Conservation (phyloP, 2,888 invertebrate species). For the Corbicula japonica region DNA sequence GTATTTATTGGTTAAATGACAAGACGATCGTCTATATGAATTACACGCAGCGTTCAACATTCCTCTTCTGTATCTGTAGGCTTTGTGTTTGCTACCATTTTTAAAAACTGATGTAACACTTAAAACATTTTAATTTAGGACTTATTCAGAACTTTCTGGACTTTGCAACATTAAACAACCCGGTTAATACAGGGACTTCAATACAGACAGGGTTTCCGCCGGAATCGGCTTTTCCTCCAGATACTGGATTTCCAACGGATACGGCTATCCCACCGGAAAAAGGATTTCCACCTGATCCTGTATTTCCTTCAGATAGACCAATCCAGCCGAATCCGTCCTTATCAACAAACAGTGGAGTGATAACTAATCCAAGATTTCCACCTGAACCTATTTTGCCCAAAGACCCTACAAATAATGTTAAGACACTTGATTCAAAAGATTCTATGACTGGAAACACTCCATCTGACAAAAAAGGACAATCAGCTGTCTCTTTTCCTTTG, state of each 20-base stretch:
- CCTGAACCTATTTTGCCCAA: not conserved
- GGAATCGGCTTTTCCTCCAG: constrained; percentile 10
- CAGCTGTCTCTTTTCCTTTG: not conserved
- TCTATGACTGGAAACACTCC: not conserved
- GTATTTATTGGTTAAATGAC: too few species aligned
- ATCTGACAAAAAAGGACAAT: not conserved
- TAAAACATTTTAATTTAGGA: not conserved
- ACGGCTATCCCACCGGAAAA: not conserved
- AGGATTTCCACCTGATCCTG: not conserved
- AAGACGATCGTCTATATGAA: too few species aligned
- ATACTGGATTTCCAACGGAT: not conserved
- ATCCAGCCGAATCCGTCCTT: not conserved
- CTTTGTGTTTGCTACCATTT: too few species aligned
- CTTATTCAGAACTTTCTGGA: not conserved
- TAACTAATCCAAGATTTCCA: not conserved
- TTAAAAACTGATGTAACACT: too few species aligned
- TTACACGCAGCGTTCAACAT: too few species aligned
- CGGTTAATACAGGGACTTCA: not conserved
- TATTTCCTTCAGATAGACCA: not conserved
- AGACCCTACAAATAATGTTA: not conserved
- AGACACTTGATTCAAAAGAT: not conserved
- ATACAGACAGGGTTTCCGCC: not conserved
- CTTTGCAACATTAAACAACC: not conserved
- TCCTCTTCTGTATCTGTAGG: too few species aligned
- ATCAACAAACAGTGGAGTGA: too few species aligned